Percentiles rank a stretch among this genome's conserved stretches.
phyloP scores from a whole-genome alignment of 2,888 invertebrate genomes.

The Sacculina carcini region DNA sequence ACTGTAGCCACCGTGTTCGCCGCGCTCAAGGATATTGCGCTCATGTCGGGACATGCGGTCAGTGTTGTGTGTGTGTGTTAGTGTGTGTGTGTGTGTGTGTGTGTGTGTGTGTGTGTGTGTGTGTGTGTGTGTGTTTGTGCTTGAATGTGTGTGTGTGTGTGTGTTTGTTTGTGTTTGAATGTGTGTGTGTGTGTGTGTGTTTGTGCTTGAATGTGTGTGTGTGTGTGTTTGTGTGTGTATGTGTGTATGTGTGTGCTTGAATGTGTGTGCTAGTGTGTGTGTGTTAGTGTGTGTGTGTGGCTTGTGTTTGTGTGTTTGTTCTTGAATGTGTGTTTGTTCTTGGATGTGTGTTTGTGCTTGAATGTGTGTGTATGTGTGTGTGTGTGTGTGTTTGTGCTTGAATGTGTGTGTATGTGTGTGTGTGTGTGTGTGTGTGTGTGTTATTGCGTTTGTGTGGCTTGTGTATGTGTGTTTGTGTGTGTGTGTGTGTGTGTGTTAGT shows the following conservation, averaged over 20 bases:
- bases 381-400: constrained; percentile 17
- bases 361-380: constrained; percentile 28
- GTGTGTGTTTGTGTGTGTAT: constrained; percentile 16
- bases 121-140: neutral
- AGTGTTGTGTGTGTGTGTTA: constrained; percentile 21
- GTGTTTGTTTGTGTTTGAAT: neutral
- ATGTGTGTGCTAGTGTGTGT: neutral
- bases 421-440: neutral
- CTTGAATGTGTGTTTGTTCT: constrained; percentile 22
- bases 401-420: constrained; percentile 26
- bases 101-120: constrained; percentile 29
- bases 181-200: constrained; percentile 19
- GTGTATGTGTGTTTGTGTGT: constrained; percentile 20
- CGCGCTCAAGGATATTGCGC: constrained; percentile 61
- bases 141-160: constrained; percentile 29
- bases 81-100: neutral
- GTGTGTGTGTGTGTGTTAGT: constrained; percentile 21
- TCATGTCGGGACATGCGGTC: constrained; percentile 48
- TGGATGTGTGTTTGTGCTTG: neutral
- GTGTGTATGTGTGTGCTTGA: constrained; percentile 30
- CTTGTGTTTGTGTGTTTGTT: neutral
- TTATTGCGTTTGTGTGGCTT: too few relatives aligned
- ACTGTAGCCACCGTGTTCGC: constrained; percentile 45
- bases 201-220: constrained; percentile 27
- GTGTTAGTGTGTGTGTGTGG: constrained; percentile 30